Base-by-base conservation (phyloP, 1,140 invertebrate species). In the Meloidogyne hapla region DNA sequence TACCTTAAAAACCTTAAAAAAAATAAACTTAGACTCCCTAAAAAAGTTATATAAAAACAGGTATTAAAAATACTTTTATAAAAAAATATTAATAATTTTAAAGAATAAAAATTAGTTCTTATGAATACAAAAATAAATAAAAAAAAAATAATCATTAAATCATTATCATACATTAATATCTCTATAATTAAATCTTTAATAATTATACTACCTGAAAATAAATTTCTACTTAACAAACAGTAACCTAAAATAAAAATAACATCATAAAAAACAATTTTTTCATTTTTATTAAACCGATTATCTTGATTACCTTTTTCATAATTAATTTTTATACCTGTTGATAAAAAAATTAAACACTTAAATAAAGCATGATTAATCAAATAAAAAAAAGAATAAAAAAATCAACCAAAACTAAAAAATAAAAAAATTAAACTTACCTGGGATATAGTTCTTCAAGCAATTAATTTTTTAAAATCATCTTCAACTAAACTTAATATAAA, bases 31-130 rank as follows among this genome's bases (percentile, higher is more conserved):
- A 48, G 8, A 10, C 67, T 12, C 10, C 8, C 8, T 62, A 76
- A 69, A 73, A n/a, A n/a, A n/a, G n/a, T n/a, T n/a, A n/a, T n/a
- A n/a, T n/a, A n/a, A n/a, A n/a, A n/a, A n/a, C n/a, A n/a, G n/a
- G n/a, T n/a, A 73, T 74, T 40, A 64, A 33, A 73, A 73, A 10
- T 74, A 73, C 9, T 72, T 8, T 9, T 40, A 73, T 72, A 73
- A 73, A 10, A 75, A 75, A 56, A 75, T 76, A 38, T 76, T 9
- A 75, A 42, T 10, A 62, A 13, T n/a, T 33, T 68, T 12, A 18
- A 75, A 75, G n/a, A 75, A 76, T 10, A 75, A 33, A 75, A 75
- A 75, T n/a, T 13, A 76, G 48, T 12, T 45, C 9, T 68, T 42
- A 56, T 68, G 18, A 75, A 40, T 76, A 40, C 9, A 75, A 75